Evolutionary conservation across 92 coral and sea anemone species (phyloP), one percentile per base, ranked within the genome.

Genomic region (Phenganax stokvisi): DNA sequence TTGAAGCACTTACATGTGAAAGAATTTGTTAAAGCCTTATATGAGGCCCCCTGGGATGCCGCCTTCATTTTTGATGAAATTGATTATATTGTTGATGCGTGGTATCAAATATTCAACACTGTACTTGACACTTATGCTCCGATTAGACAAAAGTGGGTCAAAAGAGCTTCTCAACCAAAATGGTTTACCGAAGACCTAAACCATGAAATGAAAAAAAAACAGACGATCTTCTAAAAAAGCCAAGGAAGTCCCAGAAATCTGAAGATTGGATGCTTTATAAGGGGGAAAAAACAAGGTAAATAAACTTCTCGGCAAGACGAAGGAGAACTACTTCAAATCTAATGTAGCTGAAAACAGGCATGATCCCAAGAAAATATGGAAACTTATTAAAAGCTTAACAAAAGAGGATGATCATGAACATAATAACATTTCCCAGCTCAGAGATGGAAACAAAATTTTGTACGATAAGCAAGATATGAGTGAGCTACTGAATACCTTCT

Each of bases 111-210:
- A 57, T 57, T 57, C 63, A 57, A 57, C 63, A 57, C 11, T 66
- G 72, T 66, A 27, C 47, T 66, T 0, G 72, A 66, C 25, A 66
- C 72, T 66, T 66, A 66, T 66, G 12, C 3, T 30, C 27, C 72
- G 47, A 17, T 66, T 11, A 66, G 12, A 30, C 31, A 66, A 66
- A 66, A 30, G 0, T 2, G 72, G 25, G 72, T 66, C 47, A 66
- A 66, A 27, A 66, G 72, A 66, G 47, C 29, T 66, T 17, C 72
- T 13, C 72, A 66, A 30, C 72, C 72, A 30, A 66, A 66, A 30
- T 66, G 72, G 27, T 66, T 66, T 66, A 66, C 72, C 72, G 72
- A 27, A 11, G 72, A 66, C 25, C 4, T 66, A 66, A 66, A 66
- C 47, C 47, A 66, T 66, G 72, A 66, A 66, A 66, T 66, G 12